Base-by-base conservation (phyloP, 2,888 invertebrate species). In the Sphecodes monilicornis region DNA sequence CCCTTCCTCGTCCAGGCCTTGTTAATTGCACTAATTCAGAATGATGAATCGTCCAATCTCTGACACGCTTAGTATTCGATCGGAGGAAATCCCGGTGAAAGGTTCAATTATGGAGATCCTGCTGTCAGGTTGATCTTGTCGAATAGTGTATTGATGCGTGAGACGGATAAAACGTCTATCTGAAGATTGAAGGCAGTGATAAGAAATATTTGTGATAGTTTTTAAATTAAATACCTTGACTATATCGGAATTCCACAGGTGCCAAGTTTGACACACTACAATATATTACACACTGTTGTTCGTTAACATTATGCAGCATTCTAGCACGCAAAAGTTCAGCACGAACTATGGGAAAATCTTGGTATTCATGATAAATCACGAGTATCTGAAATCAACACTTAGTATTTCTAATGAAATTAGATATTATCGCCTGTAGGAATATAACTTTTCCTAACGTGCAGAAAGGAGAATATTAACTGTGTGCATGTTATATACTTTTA, bases 11-110 rank as follows among this genome's bases (percentile, higher is more conserved):
- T 11, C 41, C 57, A 72, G 50, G 26, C 46, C 50, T 4, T 8
- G 50, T 36, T 32, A 69, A 83, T 74, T 66, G 13, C 41, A 39
- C 36, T 66, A 39, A 79, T 74, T 74, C 73, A 46, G 39, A 64
- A 43, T 64, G 76, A 32, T 22, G 32, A 66, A 46, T 46, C 46
- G 46, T 3, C 46, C 46, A 1, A 46, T 46, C 46, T 18, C 1
- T 57, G 26, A 26, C 16, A 16, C 3, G 3, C 0, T 16, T 16
- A 1, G 4, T 5, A 13, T 13, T 57, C 57, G 10, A 29, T 60
- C 29, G 5, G 11, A 29, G 5, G 13, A 60, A 29, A 29, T 0
- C 5, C 1, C 5, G 60, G 16, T 13, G 26, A 57, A 57, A 57
- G 10, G 26, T 29, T 26, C 57, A 3, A 57, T 43, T 46, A 46